Evolutionary conservation across 2,113 vertebrate species (phyloP), one percentile per base, ranked within the genome.

Genomic region (Lampris incognitus): DNA sequence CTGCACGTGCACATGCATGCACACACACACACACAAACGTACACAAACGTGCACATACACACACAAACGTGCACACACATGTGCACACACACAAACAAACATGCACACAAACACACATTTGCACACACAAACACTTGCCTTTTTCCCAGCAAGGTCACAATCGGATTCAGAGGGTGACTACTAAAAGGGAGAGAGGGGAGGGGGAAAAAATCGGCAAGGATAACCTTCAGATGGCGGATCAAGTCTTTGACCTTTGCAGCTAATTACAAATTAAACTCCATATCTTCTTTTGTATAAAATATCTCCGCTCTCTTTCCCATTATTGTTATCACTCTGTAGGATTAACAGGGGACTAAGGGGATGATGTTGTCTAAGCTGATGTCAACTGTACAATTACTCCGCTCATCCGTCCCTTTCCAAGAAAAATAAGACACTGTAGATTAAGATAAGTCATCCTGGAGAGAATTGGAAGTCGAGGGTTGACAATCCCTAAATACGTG

Each of bases 321-420:
- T 92, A 91, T 89, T 89, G 87, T 89, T 92, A 92, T 92, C 91
- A 84, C 78, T 79, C 60, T 82, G 85, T 76, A 79, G 89, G 91
- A 92, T 92, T 89, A 92, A 79, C 89, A 82, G 76, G 86, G 83
- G 88, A 90, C 86, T 89, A 90, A 90, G 68, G 86, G 86, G 88
- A 91, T 92, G 91, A 92, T 92, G 87, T 86, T 90, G 89, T 91
- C 89, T 90, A 90, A 92, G 87, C 84, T 66, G 90, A 91, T 92
- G 89, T 92, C 90, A 91, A 91, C 87, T 91, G 91, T 92, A 92
- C 87, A 91, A 92, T 89, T 91, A 91, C 82, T 72, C 81, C 6
- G 86, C 87, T 91, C 83, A 90, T 86, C 80, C 82, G 76, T 85
- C 76, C 67, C 59, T 81, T 74, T 87, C 84, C 78, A 82, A 81